Base-by-base conservation (phyloP, 1,140 invertebrate genomes). In the Yoshiicerus persimilis region DNA sequence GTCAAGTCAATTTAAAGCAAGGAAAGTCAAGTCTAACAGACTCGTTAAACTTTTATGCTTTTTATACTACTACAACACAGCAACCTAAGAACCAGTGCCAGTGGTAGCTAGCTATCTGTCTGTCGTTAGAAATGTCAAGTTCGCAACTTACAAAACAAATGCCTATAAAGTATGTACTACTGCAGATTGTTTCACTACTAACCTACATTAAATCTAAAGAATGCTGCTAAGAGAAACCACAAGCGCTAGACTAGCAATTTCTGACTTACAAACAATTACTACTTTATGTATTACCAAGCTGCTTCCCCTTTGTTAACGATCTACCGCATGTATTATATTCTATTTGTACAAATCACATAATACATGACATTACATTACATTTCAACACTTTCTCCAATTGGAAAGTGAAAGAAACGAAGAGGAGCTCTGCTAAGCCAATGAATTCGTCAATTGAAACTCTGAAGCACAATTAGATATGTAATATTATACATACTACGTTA, bases 401-500 rank as follows among this genome's bases (percentile, higher is more conserved):
- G 75, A 38, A 80, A 80, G 75, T 80, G 75, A 13, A 80, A 34
- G 75, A 80, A 80, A 80, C 32, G 75, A 80, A 80, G 75, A 80
- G 75, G 75, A 80, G 75, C 75, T 80, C 75, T 80, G 75, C 75
- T 80, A 80, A 36, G 75, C 75, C 75, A 80, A 80, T 32, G n/a
- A 32, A 80, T 34, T 80, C 75, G 75, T 80, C 75, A 38, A 80
- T 80, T 80, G 75, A 38, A 80, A 80, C 32, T 80, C 75, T 80
- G 75, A 80, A 80, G 75, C 75, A 80, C 75, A 80, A 80, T 80
- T 80, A 80, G 75, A 80, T 80, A 32, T 80, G 20, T 23, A 66
- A 13, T 23, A 66, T n/a, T 66, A 66, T 66, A n/a, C 25, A 66
- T 66, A 47, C 41, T 47, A 47, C 41, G 20, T 47, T 16, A 16